Conservation (phyloP, 2,113 vertebrate genomes). For the Tringa solitaria region DNA sequence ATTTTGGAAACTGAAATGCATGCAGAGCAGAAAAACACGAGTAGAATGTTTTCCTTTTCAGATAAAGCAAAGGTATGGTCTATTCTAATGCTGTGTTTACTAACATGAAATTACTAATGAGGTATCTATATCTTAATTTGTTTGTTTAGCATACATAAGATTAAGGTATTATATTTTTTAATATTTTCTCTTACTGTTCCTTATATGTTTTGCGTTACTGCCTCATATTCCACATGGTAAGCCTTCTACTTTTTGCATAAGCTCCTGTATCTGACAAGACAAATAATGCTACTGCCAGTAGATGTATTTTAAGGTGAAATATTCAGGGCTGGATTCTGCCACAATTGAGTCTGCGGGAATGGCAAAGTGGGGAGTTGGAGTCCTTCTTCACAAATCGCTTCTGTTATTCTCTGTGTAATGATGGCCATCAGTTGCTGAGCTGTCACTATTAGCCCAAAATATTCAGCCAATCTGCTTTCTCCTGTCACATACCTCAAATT, state of each 20-base stretch:
- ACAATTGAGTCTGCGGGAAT: not conserved
- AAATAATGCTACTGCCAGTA: not conserved
- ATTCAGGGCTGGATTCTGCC: not conserved
- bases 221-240: slow-evolving; percentile 56
- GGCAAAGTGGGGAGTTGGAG: not conserved
- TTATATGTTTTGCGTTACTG: slow-evolving; percentile 46
- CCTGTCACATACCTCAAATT: not conserved
- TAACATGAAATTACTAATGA: slow-evolving; percentile 13
- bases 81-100: slow-evolving; percentile 49
- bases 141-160: not conserved
- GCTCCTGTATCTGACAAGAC: not conserved
- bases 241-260: slow-evolving; percentile 37
- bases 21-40: slow-evolving; percentile 61
- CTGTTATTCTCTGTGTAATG: not conserved
- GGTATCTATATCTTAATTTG: not conserved
- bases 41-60: slow-evolving; percentile 77
- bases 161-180: not conserved
- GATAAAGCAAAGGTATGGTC: slow-evolving; percentile 74
- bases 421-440: not conserved
- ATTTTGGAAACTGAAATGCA: slow-evolving; percentile 77
- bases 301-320: slow-evolving; percentile 1
- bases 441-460: not conserved
- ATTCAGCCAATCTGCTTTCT: not conserved
- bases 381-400: not conserved
- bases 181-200: slow-evolving; percentile 24